Evolutionary conservation across 2,888 invertebrate genomes (phyloP).

Genomic region (Rhorus exstirpatorius): DNA sequence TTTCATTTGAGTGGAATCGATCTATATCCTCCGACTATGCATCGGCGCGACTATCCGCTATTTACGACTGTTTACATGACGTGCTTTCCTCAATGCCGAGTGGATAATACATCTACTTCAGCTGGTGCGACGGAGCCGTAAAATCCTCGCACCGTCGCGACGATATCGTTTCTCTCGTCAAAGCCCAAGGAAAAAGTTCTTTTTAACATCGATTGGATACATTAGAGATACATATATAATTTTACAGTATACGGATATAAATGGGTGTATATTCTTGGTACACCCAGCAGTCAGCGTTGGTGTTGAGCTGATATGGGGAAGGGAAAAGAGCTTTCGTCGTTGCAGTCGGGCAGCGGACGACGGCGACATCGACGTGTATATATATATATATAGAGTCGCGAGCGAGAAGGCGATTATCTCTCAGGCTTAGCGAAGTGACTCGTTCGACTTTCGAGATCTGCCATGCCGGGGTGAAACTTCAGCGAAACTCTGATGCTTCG

Average conservation of each 20-base stretch:
- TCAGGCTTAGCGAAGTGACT: slow-evolving; percentile 67
- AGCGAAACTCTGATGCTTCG: slow-evolving; percentile 24
- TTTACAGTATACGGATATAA: slow-evolving; percentile 50
- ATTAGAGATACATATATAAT: slow-evolving; percentile 23
- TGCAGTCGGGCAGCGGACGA: slow-evolving; percentile 41
- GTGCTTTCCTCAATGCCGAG: slow-evolving; percentile 55
- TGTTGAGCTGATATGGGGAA: slow-evolving; percentile 57
- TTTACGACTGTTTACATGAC: slow-evolving; percentile 69
- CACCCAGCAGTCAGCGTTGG: slow-evolving; percentile 60
- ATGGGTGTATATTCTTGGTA: slow-evolving; percentile 43
- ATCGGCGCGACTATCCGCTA: slow-evolving; percentile 37
- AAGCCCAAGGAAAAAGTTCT: slow-evolving; percentile 41
- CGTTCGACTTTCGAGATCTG: slow-evolving; percentile 65
- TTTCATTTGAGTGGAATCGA: slow-evolving; percentile 50
- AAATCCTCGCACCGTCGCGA: slow-evolving; percentile 53
- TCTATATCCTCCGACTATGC: slow-evolving; percentile 36
- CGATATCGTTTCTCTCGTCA: slow-evolving; percentile 60
- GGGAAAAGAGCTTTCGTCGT: slow-evolving; percentile 42
- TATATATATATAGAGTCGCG: slow-evolving; percentile 44
- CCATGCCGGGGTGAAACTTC: slow-evolving; percentile 2
- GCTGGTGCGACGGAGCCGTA: slow-evolving; percentile 45
- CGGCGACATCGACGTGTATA: slow-evolving; percentile 51
- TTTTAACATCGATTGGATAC: slow-evolving; percentile 50
- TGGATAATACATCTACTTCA: slow-evolving; percentile 65
- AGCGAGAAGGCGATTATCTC: slow-evolving; percentile 68